These are phyloP conservation scores for Dasyprocta punctata DNA, from an alignment of 2,113 vertebrate genomes.

Conservation along the genomic window DNA sequence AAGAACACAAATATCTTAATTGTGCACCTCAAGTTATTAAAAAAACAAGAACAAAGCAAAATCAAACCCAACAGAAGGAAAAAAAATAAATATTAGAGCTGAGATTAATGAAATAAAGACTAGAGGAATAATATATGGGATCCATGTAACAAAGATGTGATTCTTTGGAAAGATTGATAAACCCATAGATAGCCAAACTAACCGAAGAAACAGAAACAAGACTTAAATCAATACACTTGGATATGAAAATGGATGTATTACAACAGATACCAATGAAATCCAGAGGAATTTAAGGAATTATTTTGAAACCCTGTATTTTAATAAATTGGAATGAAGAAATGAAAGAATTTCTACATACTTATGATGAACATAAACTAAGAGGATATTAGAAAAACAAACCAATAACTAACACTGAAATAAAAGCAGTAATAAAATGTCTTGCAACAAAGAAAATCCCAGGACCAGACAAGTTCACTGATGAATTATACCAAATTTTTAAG, in stretches of 20 bases:
- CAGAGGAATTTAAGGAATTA: not conserved
- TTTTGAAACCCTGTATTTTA: not conserved
- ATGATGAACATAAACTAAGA: not conserved
- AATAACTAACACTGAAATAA: not conserved
- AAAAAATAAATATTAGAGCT: no score
- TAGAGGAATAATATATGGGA: no score
- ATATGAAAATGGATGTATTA: no score
- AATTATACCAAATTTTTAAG: no score
- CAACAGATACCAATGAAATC: not conserved
- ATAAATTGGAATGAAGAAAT: not conserved
- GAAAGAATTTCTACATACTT: not conserved
- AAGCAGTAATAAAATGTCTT: not conserved
- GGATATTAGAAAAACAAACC: not conserved
- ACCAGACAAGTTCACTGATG: not conserved
- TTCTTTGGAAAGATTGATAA: not conserved
- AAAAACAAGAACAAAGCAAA: no score
- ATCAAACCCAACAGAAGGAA: no score
- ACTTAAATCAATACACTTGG: no score
- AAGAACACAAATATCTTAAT: not conserved
- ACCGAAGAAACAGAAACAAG: not conserved
- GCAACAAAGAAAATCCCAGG: not conserved
- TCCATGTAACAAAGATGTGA: no score
- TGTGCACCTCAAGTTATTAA: no score
- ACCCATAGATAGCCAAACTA: not conserved
- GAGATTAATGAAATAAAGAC: no score